Conservation (phyloP, 2,797 vertebrate species). For the Tangara arthus region DNA sequence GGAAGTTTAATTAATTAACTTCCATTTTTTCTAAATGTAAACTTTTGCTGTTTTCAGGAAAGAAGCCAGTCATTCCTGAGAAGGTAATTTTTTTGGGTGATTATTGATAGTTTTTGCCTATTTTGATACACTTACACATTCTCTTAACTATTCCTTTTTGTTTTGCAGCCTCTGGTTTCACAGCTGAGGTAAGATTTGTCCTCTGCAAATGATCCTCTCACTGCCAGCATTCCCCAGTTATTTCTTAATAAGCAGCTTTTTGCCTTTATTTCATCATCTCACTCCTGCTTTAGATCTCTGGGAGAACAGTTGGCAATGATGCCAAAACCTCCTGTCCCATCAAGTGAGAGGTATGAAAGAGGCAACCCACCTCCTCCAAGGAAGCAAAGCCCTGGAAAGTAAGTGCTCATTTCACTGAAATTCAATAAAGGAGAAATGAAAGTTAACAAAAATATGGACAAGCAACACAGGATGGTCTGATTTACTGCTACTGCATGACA, state of each 20-base stretch:
- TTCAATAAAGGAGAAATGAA: neutral
- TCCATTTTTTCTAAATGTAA: neutral
- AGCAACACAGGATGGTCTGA: neutral
- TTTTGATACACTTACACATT: neutral
- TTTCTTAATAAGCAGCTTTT: neutral
- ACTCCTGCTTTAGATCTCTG: slow-evolving; percentile 43
- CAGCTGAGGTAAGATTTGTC: slow-evolving; percentile 74
- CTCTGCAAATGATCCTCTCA: neutral
- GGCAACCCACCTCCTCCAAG: slow-evolving; percentile 37
- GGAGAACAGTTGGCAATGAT: slow-evolving; percentile 73
- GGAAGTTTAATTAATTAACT: neutral
- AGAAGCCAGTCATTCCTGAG: slow-evolving; percentile 65
- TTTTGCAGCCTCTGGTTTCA: slow-evolving; percentile 65
- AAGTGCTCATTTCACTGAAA: neutral
- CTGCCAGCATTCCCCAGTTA: neutral
- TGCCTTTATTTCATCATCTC: neutral
- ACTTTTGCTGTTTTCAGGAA: slow-evolving; percentile 59
- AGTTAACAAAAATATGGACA: neutral
- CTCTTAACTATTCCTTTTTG: neutral
- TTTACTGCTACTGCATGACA: neutral
- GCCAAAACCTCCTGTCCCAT: slow-evolving; percentile 73
- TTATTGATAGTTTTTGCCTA: neutral
- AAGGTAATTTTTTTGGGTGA: slow-evolving; percentile 62
- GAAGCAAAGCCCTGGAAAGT: slow-evolving; percentile 70
- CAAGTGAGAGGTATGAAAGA: slow-evolving; percentile 68